These are phyloP conservation scores for Corythornis leucogaster DNA, from an alignment of 2,797 vertebrate genomes.

Conservation along the genomic window DNA sequence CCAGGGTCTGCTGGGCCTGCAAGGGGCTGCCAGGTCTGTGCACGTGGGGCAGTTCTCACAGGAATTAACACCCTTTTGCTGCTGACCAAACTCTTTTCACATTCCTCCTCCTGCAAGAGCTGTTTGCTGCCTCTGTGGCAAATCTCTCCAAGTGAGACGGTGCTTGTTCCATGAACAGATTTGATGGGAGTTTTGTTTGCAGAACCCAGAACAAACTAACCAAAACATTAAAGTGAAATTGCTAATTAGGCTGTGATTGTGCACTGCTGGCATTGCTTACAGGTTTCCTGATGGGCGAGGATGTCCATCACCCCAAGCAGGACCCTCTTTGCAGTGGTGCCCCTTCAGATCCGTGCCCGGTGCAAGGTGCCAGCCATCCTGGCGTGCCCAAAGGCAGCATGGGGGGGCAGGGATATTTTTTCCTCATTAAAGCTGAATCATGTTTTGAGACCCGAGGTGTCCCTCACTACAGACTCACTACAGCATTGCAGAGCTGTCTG, in stretches of 20 bases:
- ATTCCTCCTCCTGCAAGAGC: background rate
- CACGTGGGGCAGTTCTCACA: background rate
- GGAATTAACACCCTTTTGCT: background rate
- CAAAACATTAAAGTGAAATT: background rate
- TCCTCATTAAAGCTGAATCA: background rate
- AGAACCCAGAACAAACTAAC: background rate
- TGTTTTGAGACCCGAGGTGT: background rate
- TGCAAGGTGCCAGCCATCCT: background rate
- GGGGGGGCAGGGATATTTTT: background rate
- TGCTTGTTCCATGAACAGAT: background rate
- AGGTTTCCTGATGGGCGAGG: background rate
- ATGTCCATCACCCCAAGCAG: background rate
- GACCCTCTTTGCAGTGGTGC: background rate
- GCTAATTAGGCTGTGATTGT: background rate
- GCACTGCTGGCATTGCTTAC: background rate
- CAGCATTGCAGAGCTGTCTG: background rate
- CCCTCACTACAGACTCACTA: background rate
- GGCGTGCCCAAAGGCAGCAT: rapidly evolving
- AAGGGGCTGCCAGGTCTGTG: background rate
- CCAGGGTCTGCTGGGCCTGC: background rate
- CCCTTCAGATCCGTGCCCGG: rapidly evolving
- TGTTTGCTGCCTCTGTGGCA: background rate
- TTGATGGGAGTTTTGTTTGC: background rate
- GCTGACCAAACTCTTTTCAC: background rate
- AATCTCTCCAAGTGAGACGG: rapidly evolving